Evolutionary conservation across 2,888 invertebrate species (phyloP).

Genomic region (Chrysina gloriosa): DNA sequence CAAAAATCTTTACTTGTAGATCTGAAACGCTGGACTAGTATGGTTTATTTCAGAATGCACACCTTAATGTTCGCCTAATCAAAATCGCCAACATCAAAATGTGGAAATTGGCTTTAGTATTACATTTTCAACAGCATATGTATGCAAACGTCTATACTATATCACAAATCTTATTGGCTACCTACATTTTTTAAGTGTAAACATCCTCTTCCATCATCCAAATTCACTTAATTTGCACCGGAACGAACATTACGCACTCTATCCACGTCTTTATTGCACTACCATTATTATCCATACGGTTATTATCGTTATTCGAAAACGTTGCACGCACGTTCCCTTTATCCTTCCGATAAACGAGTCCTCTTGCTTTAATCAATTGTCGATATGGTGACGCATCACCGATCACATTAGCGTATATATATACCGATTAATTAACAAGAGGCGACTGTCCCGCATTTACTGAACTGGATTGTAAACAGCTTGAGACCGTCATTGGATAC

Average conservation of each 20-base stretch:
- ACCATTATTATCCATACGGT: background rate
- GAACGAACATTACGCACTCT: background rate
- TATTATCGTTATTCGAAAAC: background rate
- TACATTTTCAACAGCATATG: too few species aligned
- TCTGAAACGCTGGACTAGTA: too few species aligned
- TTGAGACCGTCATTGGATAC: background rate
- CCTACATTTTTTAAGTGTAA: too few species aligned
- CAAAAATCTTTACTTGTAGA: too few species aligned
- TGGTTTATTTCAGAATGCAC: too few species aligned
- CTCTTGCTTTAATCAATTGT: background rate
- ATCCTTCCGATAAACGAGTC: slow-evolving; percentile 8
- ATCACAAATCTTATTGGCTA: too few species aligned
- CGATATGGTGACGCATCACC: background rate
- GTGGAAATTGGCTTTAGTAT: too few species aligned
- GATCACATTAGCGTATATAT: background rate
- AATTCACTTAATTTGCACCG: too few species aligned
- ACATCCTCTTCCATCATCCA: too few species aligned
- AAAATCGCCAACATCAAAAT: too few species aligned
- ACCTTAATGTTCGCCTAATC: too few species aligned
- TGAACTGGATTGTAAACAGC: background rate
- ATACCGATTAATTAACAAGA: background rate
- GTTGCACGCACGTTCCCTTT: background rate
- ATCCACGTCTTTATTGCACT: background rate
- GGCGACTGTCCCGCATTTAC: background rate
- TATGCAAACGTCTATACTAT: too few species aligned